Evolutionary conservation across 2,888 invertebrate species (phyloP), one percentile per base, ranked within the genome.

Genomic region (Atethmia centrago): DNA sequence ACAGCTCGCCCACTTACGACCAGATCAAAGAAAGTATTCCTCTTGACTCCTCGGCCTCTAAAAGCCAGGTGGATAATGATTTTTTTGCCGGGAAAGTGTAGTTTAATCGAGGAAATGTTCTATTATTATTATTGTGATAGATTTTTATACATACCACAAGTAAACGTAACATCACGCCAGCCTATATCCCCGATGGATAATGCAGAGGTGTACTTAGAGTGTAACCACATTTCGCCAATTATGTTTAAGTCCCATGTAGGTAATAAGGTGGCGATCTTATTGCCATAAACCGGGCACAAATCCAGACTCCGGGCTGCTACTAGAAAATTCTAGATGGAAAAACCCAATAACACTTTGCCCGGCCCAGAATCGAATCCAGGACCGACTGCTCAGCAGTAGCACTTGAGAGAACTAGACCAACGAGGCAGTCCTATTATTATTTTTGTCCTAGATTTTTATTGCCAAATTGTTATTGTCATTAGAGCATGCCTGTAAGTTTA

Each of bases 21-120:
- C 87, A 88, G 92, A 93, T 93, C 93, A 93, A 93, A 93, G 93
- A 90, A 89, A 89, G 88, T 87, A 71, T 83, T 55, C 75, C 85
- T 76, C 85, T 86, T 87, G 74, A 85, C 79, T 87, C 55, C 65
- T 73, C 47, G 47, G 64, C 65, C 76, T 76, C 72, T 83, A 83
- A 87, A 86, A 83, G 85, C 47, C 83, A 87, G 88, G 87, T 87
- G 71, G 74, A 79, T 73, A 56, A 10, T 53, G 21, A 53, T 49
- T 61, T 78, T 75, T 47, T 78, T 9, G 61, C n/a, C 28, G 10
- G 25, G n/a, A 42, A 49, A 55, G 19, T 45, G 25, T 7, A 16
- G n/a, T 49, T 21, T 63, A 28, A 21, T 47, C 4, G 12, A 4
- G 19, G 28, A 21, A 28, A 63, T 45, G 8, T 19, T 56, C 0